Evolutionary conservation across 2,888 invertebrate genomes (phyloP).

Genomic region (Eucriotettix oculatus): DNA sequence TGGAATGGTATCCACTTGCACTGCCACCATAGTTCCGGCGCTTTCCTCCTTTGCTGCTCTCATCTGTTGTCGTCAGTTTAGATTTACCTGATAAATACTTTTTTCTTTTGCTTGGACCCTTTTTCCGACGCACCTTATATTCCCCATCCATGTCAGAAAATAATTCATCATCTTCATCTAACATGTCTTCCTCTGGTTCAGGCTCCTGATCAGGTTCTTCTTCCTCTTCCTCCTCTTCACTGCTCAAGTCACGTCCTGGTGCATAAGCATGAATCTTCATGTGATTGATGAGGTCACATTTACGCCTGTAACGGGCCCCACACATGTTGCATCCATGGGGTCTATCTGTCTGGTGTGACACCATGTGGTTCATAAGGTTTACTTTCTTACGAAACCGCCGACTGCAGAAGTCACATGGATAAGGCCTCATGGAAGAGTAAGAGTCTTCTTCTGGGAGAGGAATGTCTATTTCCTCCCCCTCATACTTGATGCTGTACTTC

Average conservation of each 20-base stretch:
- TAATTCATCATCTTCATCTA: slow-evolving; percentile 29
- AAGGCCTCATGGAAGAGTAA: slow-evolving; percentile 57
- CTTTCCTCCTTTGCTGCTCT: slow-evolving; percentile 14
- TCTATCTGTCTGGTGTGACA: slow-evolving; percentile 68
- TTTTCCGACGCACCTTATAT: slow-evolving; percentile 24
- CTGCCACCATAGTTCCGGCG: slow-evolving; percentile 13
- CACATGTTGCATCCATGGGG: slow-evolving; percentile 71
- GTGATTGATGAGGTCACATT: slow-evolving; percentile 67
- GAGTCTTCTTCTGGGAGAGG: slow-evolving; percentile 67
- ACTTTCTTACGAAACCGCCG: slow-evolving; percentile 69
- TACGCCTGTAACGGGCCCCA: slow-evolving; percentile 61
- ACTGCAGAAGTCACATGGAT: slow-evolving; percentile 76
- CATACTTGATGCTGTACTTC: slow-evolving; percentile 2
- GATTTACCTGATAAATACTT: slow-evolving; percentile 20
- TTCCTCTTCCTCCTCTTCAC: slow-evolving; percentile 2
- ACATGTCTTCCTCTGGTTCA: too few relatives aligned
- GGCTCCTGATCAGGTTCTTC: slow-evolving; percentile 14
- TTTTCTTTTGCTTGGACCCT: slow-evolving; percentile 23
- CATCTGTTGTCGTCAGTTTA: neutral
- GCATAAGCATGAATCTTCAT: slow-evolving; percentile 65
- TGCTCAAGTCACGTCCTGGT: slow-evolving; percentile 37
- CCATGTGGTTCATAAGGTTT: slow-evolving; percentile 73
- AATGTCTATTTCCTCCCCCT: slow-evolving; percentile 46
- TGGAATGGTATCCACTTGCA: slow-evolving; percentile 16
- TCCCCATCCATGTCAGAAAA: slow-evolving; percentile 21